Percentiles rank a stretch among this genome's conserved stretches.
Evolutionary conservation across 2,797 vertebrate genomes (phyloP).

Genomic region (Chiroxiphia lanceolata): DNA sequence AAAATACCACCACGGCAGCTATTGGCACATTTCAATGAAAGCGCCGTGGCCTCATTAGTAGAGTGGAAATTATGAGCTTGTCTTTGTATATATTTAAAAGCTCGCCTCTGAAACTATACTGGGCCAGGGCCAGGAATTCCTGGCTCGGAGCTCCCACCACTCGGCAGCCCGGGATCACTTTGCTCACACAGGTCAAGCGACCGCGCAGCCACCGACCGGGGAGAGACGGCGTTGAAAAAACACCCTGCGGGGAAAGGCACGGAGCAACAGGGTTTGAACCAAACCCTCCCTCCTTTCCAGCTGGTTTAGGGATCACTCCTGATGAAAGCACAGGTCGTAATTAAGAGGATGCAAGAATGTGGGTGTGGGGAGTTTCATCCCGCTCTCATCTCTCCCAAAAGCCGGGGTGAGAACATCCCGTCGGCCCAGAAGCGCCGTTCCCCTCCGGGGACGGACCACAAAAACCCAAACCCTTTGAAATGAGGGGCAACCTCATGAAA

Average conservation of each 20-base stretch:
- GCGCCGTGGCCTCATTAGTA: conserved; percentile 35
- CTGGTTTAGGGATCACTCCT: background rate
- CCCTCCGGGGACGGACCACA: background rate
- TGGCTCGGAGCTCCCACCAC: background rate
- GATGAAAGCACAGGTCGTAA: background rate
- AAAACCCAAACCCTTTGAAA: background rate
- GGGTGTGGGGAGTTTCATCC: background rate
- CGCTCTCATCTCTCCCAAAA: fast-evolving
- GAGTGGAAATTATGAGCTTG: conserved; percentile 51
- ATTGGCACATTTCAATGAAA: conserved; percentile 45
- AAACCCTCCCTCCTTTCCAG: background rate
- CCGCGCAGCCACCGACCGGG: background rate
- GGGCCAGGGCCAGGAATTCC: background rate
- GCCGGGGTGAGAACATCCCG: background rate
- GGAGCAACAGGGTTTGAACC: background rate
- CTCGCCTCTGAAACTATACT: conserved; percentile 9
- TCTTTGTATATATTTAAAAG: conserved; percentile 51
- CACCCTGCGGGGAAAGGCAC: background rate
- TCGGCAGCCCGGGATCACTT: background rate
- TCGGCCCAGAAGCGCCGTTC: fast-evolving
- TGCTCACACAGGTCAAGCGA: background rate
- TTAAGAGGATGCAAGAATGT: background rate
- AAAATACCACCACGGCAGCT: conserved; percentile 8
- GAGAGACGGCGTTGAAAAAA: background rate
- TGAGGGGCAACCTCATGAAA: background rate